Percentiles rank a stretch among this genome's conserved stretches.
These are phyloP conservation scores for Acanthosoma haemorrhoidale DNA, from an alignment of 2,888 invertebrate genomes.

Conservation along the genomic window DNA sequence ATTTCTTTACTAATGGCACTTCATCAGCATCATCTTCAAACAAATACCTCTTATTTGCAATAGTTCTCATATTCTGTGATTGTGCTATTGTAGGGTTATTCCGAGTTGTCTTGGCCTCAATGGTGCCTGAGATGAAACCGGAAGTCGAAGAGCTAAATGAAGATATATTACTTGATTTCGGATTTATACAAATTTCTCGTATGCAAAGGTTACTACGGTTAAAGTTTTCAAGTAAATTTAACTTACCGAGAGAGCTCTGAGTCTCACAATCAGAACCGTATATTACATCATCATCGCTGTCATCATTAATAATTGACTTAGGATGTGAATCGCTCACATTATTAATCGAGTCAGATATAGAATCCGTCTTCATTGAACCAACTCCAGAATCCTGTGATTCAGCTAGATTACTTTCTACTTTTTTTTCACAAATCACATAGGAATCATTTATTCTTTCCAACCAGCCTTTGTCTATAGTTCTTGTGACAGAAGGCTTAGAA, in stretches of 20 bases:
- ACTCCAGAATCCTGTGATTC: slow-evolving; percentile 44
- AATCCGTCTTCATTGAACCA: slow-evolving; percentile 12
- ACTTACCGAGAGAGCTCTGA: slow-evolving; percentile 22
- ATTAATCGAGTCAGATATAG: neutral
- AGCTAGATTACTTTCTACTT: slow-evolving; percentile 17
- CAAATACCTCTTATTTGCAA: neutral
- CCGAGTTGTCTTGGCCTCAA: neutral
- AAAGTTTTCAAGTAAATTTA: neutral
- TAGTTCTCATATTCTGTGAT: neutral
- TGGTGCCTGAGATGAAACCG: neutral
- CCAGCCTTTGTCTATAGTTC: slow-evolving; percentile 56
- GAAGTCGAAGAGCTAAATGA: neutral
- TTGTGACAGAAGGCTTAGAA: slow-evolving; percentile 38
- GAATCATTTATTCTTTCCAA: slow-evolving; percentile 47
- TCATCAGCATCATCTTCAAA: neutral
- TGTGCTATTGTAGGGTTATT: too few species aligned
- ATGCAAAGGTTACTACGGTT: neutral
- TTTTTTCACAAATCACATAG: neutral
- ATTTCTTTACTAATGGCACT: slow-evolving; percentile 20
- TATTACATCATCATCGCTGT: slow-evolving; percentile 58
- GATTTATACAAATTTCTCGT: neutral
- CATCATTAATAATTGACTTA: slow-evolving; percentile 42
- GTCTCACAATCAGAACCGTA: slow-evolving; percentile 54
- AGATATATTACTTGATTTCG: neutral
- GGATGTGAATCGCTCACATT: slow-evolving; percentile 17